A percentile compares a stretch with the other conserved stretches of the same genome.
These are phyloP conservation scores for Pseudois nayaur DNA, from an alignment of 2,113 vertebrate genomes.

Conservation along the genomic window DNA sequence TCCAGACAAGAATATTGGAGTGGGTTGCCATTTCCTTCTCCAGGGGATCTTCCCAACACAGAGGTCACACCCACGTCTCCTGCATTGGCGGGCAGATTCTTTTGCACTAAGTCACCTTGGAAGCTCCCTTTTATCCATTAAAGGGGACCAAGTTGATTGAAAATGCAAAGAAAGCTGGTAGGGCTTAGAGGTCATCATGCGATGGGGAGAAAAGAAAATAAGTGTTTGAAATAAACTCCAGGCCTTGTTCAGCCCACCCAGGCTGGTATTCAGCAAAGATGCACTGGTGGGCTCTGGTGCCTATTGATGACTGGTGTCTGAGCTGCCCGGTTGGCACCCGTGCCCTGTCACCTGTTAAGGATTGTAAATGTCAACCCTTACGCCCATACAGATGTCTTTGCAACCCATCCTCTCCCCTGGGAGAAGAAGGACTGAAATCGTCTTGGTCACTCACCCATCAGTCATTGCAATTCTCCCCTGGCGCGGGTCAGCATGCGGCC, in stretches of 20 bases:
- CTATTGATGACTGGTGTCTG: background rate
- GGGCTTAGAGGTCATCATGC: background rate
- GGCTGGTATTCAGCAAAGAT: background rate
- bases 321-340: background rate
- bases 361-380: background rate
- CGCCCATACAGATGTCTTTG: background rate
- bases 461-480: background rate
- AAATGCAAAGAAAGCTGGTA: background rate
- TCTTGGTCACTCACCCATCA: background rate
- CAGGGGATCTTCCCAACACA: background rate
- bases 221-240: background rate
- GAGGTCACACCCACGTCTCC: background rate
- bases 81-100: background rate
- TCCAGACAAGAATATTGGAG: background rate
- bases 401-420: background rate
- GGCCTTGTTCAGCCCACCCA: background rate
- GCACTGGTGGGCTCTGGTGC: fast-evolving
- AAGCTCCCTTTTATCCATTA: background rate
- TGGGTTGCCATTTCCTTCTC: background rate
- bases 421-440: background rate
- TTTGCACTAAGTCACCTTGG: background rate
- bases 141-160: background rate
- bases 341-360: background rate
- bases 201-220: background rate
- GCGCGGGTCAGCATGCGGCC: fast-evolving